phyloP scores from a whole-genome alignment of 2,888 invertebrate species.

The Cosmia trapezina region DNA sequence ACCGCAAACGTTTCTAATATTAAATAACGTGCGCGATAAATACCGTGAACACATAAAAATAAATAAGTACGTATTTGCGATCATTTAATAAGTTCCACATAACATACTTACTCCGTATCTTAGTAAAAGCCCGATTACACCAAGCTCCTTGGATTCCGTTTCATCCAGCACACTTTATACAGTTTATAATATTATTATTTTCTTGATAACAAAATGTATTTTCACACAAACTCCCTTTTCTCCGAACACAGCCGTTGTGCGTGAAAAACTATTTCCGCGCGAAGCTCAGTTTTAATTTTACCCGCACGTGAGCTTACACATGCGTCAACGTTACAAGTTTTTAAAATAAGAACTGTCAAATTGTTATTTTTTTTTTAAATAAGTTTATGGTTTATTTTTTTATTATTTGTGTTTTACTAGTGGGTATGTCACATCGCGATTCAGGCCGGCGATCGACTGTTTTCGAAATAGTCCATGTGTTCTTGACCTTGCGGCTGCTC shows the following conservation, averaged over 20 bases:
- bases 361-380: constrained; percentile 43
- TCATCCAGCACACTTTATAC: constrained; percentile 36
- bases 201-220: constrained; percentile 24
- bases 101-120: constrained; percentile 72
- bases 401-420: constrained; percentile 59
- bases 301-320: constrained; percentile 68
- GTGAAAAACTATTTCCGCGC: constrained; percentile 71
- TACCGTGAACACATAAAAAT: constrained; percentile 4
- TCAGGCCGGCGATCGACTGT: constrained; percentile 80
- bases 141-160: constrained; percentile 48
- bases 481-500: constrained; percentile 88
- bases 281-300: constrained; percentile 77
- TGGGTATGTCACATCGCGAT: constrained; percentile 80
- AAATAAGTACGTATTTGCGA: background rate
- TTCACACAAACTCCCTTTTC: constrained; percentile 50
- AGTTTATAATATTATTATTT: constrained; percentile 19
- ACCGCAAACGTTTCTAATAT: background rate
- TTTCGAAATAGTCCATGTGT: constrained; percentile 82
- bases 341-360: constrained; percentile 64
- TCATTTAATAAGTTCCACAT: constrained; percentile 20
- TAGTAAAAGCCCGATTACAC: constrained; percentile 65
- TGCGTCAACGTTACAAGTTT: constrained; percentile 50
- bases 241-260: constrained; percentile 64
- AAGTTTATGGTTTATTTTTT: constrained; percentile 46
- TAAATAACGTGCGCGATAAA: background rate